Evolutionary conservation across 2,113 vertebrate genomes (phyloP).

Genomic region (Alethe castanea): DNA sequence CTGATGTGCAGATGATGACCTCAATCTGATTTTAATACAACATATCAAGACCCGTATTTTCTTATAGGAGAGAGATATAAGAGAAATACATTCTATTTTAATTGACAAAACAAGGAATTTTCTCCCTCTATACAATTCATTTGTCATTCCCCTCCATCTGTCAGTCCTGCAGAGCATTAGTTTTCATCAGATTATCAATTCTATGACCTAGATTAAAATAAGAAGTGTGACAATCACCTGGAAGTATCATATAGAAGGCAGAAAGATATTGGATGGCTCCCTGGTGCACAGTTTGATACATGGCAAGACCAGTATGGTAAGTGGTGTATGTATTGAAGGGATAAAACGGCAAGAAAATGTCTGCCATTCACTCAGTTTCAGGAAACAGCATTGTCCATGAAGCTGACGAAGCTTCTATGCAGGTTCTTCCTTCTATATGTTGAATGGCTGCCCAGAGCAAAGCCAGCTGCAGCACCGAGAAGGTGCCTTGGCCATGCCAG

Average conservation of each 20-base stretch:
- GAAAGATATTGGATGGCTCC: background rate
- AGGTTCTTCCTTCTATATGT: too few species aligned
- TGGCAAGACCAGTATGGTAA: background rate
- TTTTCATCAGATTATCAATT: background rate
- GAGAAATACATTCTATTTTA: background rate
- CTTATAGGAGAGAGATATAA: background rate
- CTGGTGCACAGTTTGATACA: background rate
- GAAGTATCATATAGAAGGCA: background rate
- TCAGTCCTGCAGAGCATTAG: background rate
- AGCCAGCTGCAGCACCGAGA: rapidly evolving
- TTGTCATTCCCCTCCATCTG: background rate
- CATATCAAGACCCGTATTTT: background rate
- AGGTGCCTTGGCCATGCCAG: too few species aligned
- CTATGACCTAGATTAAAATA: background rate
- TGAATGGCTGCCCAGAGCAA: too few species aligned
- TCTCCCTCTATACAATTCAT: background rate
- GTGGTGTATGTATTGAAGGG: background rate
- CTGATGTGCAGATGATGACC: background rate
- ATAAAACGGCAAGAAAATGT: background rate
- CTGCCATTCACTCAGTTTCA: background rate
- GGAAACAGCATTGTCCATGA: background rate
- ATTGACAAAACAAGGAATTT: background rate
- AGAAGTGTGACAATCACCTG: background rate
- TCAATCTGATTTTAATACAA: background rate
- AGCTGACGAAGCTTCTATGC: too few species aligned